Evolutionary conservation across 2,888 invertebrate species (phyloP), one percentile per base, ranked within the genome.

Genomic region (Drosophila aldrichi): DNA sequence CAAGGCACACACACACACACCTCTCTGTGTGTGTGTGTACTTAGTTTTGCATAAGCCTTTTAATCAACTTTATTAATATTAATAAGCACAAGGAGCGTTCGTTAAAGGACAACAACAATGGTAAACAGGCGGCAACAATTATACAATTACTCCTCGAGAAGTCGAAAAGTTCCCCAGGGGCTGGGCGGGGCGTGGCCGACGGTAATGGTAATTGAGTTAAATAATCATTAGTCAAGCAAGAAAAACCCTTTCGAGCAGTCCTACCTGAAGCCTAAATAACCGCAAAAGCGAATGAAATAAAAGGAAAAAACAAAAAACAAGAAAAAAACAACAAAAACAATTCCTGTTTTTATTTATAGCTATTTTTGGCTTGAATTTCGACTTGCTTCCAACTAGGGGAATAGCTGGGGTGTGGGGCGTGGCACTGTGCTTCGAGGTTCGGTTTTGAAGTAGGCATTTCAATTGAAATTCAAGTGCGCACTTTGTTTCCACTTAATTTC

Each of bases 401-500:
- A 0, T 16, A 0, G 36, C 36, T 2, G 32, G 25, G 25, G 32
- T 6, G 3, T 10, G 14, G 32, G 44, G n/a, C 10, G 22, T 5
- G 12, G 29, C 48, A 29, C 12, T 43, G 6, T 25, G 44, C 18
- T 18, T n/a, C 14, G 48, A 48, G 32, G 48, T 48, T 48, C 7
- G 48, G 46, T 14, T 14, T 41, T 44, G 9, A 14, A 43, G 41
- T 16, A 40, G 67, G 72, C 63, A 70, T 77, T 85, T 72, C 78
- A 88, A 88, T 90, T 86, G 89, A 90, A 86, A 86, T 86, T 88
- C 86, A 90, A 86, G 86, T 77, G 74, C 77, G 80, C 80, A 88
- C 90, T 90, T 82, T 74, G 77, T 71, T 80, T 72, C 89, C 89
- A 88, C 90, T 87, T 90, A 77, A 87, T 90, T 87, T 86, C 69